These are phyloP conservation scores for Tetanocera ferruginea DNA, from an alignment of 2,888 invertebrate genomes.

Conservation along the genomic window DNA sequence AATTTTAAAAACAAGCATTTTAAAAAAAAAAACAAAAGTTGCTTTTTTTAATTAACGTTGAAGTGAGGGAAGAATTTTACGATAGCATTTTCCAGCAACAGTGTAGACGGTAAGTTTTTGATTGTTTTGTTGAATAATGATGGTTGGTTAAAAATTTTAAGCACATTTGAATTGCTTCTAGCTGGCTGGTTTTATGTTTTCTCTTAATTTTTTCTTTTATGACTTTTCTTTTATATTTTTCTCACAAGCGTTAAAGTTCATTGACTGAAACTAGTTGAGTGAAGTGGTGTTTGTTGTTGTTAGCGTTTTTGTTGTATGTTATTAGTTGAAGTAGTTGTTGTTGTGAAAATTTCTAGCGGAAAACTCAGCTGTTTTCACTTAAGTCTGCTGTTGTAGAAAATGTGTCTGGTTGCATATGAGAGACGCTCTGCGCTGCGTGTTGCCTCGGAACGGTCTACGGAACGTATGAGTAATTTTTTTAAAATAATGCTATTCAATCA, in stretches of 20 bases:
- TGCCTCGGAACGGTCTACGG: too few relatives aligned
- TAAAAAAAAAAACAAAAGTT: conserved; percentile 51
- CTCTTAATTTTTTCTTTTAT: not conserved
- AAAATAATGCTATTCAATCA: too few relatives aligned
- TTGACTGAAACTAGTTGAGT: conserved; percentile 16
- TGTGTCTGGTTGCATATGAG: too few relatives aligned
- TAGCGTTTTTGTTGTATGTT: not conserved
- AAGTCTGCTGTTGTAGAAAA: too few relatives aligned
- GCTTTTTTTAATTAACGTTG: conserved; percentile 14
- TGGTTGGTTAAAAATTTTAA: not conserved
- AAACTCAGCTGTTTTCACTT: not conserved
- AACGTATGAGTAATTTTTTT: too few relatives aligned
- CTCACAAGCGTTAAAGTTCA: conserved; percentile 28
- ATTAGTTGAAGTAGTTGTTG: conserved; percentile 16
- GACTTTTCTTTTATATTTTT: not conserved
- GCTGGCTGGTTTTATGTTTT: not conserved
- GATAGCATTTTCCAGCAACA: not conserved
- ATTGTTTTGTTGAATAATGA: not conserved
- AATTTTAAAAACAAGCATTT: conserved; percentile 41
- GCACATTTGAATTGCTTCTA: not conserved
- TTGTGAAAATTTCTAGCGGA: not conserved
- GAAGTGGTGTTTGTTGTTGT: not conserved
- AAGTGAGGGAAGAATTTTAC: not conserved
- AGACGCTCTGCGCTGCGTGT: too few relatives aligned
- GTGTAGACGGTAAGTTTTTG: conserved; percentile 18